phyloP scores from a whole-genome alignment of 2,113 vertebrate species.

The Nothocercus nigrocapillus region DNA sequence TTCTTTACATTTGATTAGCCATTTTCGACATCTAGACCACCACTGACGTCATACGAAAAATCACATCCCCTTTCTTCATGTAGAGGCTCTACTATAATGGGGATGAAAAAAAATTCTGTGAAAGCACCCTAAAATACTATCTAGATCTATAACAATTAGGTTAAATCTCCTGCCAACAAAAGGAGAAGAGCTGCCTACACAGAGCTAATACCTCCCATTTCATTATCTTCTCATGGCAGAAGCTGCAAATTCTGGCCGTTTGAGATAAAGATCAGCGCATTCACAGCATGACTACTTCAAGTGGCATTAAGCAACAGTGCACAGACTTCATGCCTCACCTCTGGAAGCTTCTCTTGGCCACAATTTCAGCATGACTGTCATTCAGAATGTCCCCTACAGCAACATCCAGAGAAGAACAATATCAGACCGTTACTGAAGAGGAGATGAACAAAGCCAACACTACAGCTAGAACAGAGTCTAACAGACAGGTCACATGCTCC shows the following conservation, averaged over 20 bases:
- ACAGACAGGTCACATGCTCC: background rate
- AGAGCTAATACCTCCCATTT: background rate
- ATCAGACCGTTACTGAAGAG: background rate
- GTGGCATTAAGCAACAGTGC: background rate
- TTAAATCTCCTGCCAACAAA: background rate
- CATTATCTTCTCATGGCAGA: background rate
- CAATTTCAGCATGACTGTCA: constrained; percentile 95
- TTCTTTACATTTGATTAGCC: background rate
- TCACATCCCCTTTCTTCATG: background rate
- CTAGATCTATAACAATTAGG: background rate
- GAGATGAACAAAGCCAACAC: background rate
- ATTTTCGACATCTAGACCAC: background rate
- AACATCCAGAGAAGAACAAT: constrained; percentile 31
- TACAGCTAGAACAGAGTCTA: background rate
- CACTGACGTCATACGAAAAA: background rate
- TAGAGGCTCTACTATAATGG: background rate
- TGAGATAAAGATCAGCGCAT: background rate
- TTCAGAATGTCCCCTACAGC: constrained; percentile 90
- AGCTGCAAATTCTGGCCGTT: background rate
- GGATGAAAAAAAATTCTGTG: background rate
- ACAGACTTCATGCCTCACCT: constrained; percentile 76
- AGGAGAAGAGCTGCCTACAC: background rate
- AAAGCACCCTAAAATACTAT: background rate
- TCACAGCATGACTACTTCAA: background rate
- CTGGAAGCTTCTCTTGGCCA: constrained; percentile 91